phyloP scores from a whole-genome alignment of 2,797 vertebrate species.

The Muscicapa comitata region DNA sequence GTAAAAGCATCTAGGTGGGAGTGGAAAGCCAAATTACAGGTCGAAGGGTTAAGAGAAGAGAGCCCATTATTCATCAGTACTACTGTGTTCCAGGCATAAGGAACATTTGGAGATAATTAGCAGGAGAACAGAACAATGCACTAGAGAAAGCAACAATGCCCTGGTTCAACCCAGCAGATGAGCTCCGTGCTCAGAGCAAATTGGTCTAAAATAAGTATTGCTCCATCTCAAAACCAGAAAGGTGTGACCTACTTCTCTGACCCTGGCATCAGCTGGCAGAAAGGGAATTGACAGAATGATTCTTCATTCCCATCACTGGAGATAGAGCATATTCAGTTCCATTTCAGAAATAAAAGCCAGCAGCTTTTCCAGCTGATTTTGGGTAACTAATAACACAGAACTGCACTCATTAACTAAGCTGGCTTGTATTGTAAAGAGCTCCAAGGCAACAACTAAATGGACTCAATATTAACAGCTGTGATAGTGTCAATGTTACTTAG shows the following conservation, averaged over 20 bases:
- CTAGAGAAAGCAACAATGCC: slow-evolving; percentile 63
- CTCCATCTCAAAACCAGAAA: slow-evolving; percentile 59
- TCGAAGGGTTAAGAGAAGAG: slow-evolving; percentile 56
- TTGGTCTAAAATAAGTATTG: slow-evolving; percentile 62
- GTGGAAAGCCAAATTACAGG: slow-evolving; percentile 29
- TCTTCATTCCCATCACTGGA: not conserved
- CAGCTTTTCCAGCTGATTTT: slow-evolving; percentile 20
- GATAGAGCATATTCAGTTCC: not conserved
- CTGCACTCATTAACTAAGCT: not conserved
- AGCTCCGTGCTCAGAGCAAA: slow-evolving; percentile 59
- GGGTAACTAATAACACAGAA: slow-evolving; percentile 17
- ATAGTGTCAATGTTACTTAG: not conserved
- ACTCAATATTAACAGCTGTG: not conserved
- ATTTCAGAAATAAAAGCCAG: slow-evolving; percentile 46
- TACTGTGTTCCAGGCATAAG: slow-evolving; percentile 44
- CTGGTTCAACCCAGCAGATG: slow-evolving; percentile 60
- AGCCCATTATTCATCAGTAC: slow-evolving; percentile 54
- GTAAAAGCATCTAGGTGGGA: slow-evolving; percentile 46
- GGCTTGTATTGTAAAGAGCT: not conserved
- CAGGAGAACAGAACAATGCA: slow-evolving; percentile 59
- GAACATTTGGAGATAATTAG: slow-evolving; percentile 67
- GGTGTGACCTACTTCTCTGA: slow-evolving; percentile 59
- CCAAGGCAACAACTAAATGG: not conserved
- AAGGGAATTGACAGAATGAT: slow-evolving; percentile 39
- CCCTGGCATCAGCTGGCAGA: slow-evolving; percentile 60